phyloP scores from a whole-genome alignment of 2,797 vertebrate genomes.

The Chiroxiphia lanceolata region DNA sequence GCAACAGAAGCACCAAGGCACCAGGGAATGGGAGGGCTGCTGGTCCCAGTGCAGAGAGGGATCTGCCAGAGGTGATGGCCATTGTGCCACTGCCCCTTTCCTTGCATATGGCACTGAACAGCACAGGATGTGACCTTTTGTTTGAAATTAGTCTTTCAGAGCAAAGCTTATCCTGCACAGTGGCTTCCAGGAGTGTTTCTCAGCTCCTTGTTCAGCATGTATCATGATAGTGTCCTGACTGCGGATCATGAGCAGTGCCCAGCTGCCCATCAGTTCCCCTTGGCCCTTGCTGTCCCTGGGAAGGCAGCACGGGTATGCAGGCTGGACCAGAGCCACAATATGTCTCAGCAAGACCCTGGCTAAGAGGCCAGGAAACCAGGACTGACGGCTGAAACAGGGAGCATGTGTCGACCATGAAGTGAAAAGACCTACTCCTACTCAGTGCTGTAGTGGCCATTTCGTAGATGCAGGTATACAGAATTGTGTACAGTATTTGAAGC shows the following conservation, averaged over 20 bases:
- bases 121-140: neutral
- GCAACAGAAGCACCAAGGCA: neutral
- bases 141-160: neutral
- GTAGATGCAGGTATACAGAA: neutral
- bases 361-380: neutral
- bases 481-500: neutral
- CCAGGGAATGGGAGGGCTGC: neutral
- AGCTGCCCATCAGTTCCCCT: neutral
- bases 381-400: neutral
- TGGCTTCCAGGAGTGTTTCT: neutral
- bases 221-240: neutral
- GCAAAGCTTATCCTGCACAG: neutral
- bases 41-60: neutral
- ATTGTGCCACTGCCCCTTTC: neutral
- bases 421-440: neutral
- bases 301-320: neutral
- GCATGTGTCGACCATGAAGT: neutral
- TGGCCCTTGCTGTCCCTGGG: neutral
- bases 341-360: neutral
- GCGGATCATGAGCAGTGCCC: neutral
- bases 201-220: neutral
- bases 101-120: neutral
- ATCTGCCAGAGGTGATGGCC: neutral
- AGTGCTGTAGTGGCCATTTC: neutral
- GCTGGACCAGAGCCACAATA: neutral